Evolutionary conservation across 2,888 invertebrate genomes (phyloP).

Genomic region (Melinopterus prodromus): DNA sequence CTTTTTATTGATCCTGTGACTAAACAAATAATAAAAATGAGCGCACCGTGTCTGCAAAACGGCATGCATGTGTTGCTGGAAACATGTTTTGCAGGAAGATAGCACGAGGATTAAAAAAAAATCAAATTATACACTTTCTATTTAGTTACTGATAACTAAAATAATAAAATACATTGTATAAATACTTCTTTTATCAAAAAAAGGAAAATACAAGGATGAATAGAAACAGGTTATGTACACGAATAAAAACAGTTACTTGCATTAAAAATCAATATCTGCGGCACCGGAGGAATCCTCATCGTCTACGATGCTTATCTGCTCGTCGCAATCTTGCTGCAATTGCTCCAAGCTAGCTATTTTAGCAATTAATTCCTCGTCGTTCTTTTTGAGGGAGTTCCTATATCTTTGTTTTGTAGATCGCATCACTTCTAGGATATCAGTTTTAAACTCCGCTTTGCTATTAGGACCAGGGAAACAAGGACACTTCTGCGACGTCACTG

Average conservation of each 20-base stretch:
- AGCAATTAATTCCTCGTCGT: background rate
- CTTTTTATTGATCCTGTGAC: no score
- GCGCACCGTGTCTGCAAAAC: no score
- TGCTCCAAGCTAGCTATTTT: background rate
- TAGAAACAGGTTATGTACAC: no score
- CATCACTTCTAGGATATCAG: background rate
- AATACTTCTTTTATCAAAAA: no score
- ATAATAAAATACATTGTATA: no score
- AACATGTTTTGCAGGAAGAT: no score
- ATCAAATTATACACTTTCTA: no score
- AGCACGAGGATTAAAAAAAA: no score
- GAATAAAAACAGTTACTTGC: background rate
- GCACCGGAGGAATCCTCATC: background rate
- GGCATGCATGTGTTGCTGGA: no score
- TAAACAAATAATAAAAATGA: no score
- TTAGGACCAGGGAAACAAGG: background rate
- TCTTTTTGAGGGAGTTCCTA: background rate
- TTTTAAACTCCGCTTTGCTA: background rate
- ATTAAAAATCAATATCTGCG: background rate
- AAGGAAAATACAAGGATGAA: no score
- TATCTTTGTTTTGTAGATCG: background rate
- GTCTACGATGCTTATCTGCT: background rate
- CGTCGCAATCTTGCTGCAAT: background rate
- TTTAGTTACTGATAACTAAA: no score
- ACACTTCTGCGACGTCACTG: background rate